Conservation (phyloP, 2,888 invertebrate genomes). For the Volucella zonaria region DNA sequence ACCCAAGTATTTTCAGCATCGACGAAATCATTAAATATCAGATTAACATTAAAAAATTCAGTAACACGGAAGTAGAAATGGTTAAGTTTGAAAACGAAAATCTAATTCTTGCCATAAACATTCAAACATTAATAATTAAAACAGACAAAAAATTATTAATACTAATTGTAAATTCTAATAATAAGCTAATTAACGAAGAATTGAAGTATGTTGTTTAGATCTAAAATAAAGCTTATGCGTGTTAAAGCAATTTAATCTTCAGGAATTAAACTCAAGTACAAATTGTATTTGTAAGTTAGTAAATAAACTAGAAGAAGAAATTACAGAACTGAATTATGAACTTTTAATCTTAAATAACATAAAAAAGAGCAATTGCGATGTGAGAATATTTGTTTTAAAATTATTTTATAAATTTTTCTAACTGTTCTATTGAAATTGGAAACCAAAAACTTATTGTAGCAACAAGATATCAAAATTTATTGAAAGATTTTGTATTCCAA, state of each 20-base stretch:
- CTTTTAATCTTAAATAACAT: slow-evolving; percentile 36
- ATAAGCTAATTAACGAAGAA: background rate
- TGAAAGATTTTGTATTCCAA: slow-evolving; percentile 40
- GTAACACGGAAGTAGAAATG: background rate
- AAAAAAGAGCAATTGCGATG: slow-evolving; percentile 32
- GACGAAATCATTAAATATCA: background rate
- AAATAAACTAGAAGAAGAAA: slow-evolving; percentile 25
- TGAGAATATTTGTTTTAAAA: slow-evolving; percentile 37
- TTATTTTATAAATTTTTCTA: slow-evolving; percentile 25
- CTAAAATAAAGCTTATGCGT: background rate
- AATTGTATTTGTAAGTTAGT: slow-evolving; percentile 16
- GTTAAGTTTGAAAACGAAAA: slow-evolving; percentile 4
- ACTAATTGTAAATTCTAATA: background rate
- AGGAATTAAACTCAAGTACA: background rate
- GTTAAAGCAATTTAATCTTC: slow-evolving; percentile 6
- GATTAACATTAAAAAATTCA: background rate
- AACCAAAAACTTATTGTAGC: slow-evolving; percentile 29
- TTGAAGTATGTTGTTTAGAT: slow-evolving; percentile 1
- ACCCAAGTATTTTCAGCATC: background rate
- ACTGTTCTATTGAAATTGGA: slow-evolving; percentile 11
- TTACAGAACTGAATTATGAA: slow-evolving; percentile 21
- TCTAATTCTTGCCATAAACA: background rate
- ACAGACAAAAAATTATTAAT: background rate
- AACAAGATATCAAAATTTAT: slow-evolving; percentile 13
- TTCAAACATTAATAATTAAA: background rate